Base-by-base conservation (phyloP, 2,797 vertebrate genomes). In the Enteromius treurensis region DNA sequence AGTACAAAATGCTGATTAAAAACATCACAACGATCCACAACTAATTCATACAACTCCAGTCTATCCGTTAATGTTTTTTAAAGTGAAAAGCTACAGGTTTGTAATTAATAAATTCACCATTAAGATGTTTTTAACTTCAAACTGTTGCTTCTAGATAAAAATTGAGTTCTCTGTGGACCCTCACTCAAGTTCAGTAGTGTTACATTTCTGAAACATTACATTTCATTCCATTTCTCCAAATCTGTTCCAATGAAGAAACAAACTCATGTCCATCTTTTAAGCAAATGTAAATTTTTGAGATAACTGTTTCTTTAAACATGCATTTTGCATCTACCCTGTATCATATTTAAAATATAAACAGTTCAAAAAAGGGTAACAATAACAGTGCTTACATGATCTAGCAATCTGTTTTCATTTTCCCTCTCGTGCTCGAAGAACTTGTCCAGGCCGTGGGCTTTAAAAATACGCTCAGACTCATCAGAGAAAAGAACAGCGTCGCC, bases 401-500 rank as follows among this genome's bases (percentile, higher is more conserved):
- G 89, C 3, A 98, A 95, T 0, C 93, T 97, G 95, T 99, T 96
- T 90, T 98, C 98, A 0, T 98, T 95, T 7, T 96, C 93, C 87
- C 93, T 95, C 83, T 99, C 98, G 0, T 99, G 97, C 80, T 99
- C 96, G 0, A 99, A 99, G 94, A 99, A 99, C 90, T 93, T 96
- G 92, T 99, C 97, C 87, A 99, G 93, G 32, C 98, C 98, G 0
- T 98, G 98, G 79, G 97, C 96, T 88, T 99, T 99, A 85, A 98
- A 97, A 7, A 99, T 99, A 88, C 96, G 96, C 86, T 99, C 98
- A 0, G 98, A 99, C 89, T 99, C 98, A 0, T 99, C 98, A 0
- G 98, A 99, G 91, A 99, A 99, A 58, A 99, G 97, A 45, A 99
- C 98, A 0, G 98, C 98, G 0, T 99, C 98, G 0, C 98, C 98